Evolutionary conservation across 1,140 invertebrate genomes (phyloP), one percentile per base, ranked within the genome.

Genomic region (Oscheius sp.): DNA sequence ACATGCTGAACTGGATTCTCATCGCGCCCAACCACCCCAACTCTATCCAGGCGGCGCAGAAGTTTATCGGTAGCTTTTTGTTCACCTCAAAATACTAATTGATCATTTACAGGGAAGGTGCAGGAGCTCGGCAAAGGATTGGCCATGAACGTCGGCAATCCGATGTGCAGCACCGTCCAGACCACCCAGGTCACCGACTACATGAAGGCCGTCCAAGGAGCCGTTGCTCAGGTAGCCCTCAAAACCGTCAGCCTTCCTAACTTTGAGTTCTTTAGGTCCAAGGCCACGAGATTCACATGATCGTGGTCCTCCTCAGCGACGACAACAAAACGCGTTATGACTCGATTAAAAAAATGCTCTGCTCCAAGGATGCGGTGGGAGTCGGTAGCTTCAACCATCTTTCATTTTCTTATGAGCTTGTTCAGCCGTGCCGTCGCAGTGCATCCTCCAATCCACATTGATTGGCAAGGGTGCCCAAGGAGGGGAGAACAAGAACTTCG

Each of bases 241-340:
- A 74, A 66, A 65, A 49, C 68, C 35, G 72, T 74, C 35, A 46
- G 67, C 1, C 36, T n/a, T n/a, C n/a, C n/a, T n/a, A n/a, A n/a
- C n/a, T 74, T 15, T 34, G n/a, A n/a, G n/a, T n/a, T n/a, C n/a
- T n/a, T n/a, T n/a, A n/a, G n/a, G n/a, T n/a, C n/a, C n/a, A n/a
- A n/a, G n/a, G n/a, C n/a, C n/a, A n/a, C n/a, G n/a, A n/a, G n/a
- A n/a, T n/a, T n/a, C n/a, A n/a, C n/a, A n/a, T n/a, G n/a, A n/a
- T n/a, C n/a, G n/a, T 74, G 18, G 55, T 23, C n/a, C n/a, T n/a
- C n/a, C n/a, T n/a, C n/a, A n/a, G n/a, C 20, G 72, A 74, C 28
- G 72, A 74, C 55, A 74, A 74, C 62, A 74, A 74, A 28, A 74
- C 72, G 3, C 49, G 72, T 36, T 74, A 74, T 31, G 72, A 74